phyloP scores from a whole-genome alignment of 1,140 invertebrate species.

The Apis florea region DNA sequence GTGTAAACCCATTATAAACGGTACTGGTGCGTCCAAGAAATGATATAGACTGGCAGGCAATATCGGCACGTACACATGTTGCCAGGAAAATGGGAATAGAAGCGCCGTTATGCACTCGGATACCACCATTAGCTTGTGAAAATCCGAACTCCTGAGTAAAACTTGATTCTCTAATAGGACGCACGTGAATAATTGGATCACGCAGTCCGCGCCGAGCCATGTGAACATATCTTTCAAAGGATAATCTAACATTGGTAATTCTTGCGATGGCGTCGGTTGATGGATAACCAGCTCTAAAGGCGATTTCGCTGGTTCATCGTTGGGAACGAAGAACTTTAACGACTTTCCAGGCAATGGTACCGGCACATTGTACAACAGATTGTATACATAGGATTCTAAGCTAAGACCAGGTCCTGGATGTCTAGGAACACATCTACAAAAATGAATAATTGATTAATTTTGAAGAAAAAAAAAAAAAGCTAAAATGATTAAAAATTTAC shows the following conservation, averaged over 20 bases:
- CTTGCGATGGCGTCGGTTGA: constrained; percentile 86
- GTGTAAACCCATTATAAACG: constrained; percentile 98
- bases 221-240: constrained; percentile 93
- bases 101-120: constrained; percentile 95
- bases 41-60: constrained; percentile 96
- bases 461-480: neutral
- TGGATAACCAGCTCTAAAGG: constrained; percentile 86
- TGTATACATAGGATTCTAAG: constrained; percentile 96
- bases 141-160: constrained; percentile 94
- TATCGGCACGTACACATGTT: constrained; percentile 99
- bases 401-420: constrained; percentile 87
- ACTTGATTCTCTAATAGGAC: constrained; percentile 98
- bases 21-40: constrained; percentile 99
- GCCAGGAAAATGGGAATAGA: constrained; percentile 97
- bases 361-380: constrained; percentile 96
- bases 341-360: constrained; percentile 93
- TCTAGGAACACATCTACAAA: constrained; percentile 86
- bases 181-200: constrained; percentile 97
- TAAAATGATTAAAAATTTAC: too few species aligned
- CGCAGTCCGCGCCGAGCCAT: constrained; percentile 92
- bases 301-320: constrained; percentile 86
- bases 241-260: constrained; percentile 97
- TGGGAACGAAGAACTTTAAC: constrained; percentile 90
- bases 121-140: constrained; percentile 97
- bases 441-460: neutral